phyloP scores from a whole-genome alignment of 1,140 invertebrate genomes.

The Bombus cullumanus region DNA sequence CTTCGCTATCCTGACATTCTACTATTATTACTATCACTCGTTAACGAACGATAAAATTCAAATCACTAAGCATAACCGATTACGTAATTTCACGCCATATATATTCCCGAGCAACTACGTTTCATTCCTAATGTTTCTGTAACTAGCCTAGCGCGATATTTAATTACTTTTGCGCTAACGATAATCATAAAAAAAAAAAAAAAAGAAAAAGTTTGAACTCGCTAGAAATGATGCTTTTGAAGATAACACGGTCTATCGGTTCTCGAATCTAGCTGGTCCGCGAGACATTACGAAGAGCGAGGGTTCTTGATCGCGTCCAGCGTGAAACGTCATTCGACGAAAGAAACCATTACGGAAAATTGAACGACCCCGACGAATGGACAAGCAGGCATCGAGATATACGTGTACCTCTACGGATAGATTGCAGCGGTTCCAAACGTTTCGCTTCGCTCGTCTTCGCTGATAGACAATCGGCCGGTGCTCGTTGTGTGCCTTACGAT shows the following conservation, averaged over 20 bases:
- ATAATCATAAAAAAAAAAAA: no score
- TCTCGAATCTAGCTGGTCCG: background rate
- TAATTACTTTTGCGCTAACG: no score
- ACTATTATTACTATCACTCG: no score
- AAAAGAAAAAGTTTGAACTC: no score
- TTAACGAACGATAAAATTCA: no score
- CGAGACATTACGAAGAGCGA: background rate
- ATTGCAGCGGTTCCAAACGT: constrained; percentile 39
- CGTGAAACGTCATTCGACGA: constrained; percentile 46
- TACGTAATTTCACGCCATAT: no score
- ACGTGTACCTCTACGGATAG: constrained; percentile 34
- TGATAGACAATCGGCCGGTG: constrained; percentile 41
- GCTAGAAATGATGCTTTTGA: background rate
- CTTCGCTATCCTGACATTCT: no score
- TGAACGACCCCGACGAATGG: constrained; percentile 53
- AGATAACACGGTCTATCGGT: background rate
- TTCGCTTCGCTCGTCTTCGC: constrained; percentile 40
- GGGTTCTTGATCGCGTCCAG: background rate
- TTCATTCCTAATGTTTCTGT: no score
- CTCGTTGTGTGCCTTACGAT: constrained; percentile 1
- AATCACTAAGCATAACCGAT: no score
- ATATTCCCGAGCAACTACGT: no score
- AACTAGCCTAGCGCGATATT: no score
- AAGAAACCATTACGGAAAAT: constrained; percentile 66
- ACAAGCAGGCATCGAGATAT: constrained; percentile 32